phyloP scores from a whole-genome alignment of 1,140 invertebrate genomes.

The Heliconius congener region DNA sequence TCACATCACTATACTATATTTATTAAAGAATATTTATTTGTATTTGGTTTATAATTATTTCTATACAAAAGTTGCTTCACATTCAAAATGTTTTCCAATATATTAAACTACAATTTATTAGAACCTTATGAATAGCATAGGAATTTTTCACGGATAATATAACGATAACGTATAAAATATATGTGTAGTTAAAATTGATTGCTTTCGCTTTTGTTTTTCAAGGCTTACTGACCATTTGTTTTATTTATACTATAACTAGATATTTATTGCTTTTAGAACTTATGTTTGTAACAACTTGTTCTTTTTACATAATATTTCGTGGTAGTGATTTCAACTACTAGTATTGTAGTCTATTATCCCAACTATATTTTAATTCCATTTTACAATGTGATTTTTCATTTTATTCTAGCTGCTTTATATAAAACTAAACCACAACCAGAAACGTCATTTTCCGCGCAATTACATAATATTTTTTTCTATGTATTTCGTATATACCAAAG shows the following conservation, averaged over 20 bases:
- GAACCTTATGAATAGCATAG: not conserved
- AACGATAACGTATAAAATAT: constrained; percentile 3
- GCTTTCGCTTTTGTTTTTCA: not conserved
- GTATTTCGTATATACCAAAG: too few relatives aligned
- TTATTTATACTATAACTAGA: not conserved
- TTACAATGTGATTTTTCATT: too few relatives aligned
- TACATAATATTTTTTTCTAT: too few relatives aligned
- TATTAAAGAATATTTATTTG: too few relatives aligned
- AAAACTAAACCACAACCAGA: too few relatives aligned
- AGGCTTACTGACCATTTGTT: not conserved
- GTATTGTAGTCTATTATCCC: too few relatives aligned
- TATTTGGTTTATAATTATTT: not conserved
- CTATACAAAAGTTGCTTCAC: not conserved
- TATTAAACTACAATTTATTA: not conserved
- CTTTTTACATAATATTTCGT: too few relatives aligned
- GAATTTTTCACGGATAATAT: constrained; percentile 10
- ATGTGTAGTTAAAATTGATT: constrained; percentile 5
- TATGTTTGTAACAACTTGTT: not conserved
- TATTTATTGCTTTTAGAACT: not conserved
- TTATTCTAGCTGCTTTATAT: too few relatives aligned
- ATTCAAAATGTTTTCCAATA: not conserved
- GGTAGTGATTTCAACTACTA: too few relatives aligned
- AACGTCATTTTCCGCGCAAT: too few relatives aligned
- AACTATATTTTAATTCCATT: too few relatives aligned
- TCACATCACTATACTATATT: too few relatives aligned